Percentiles rank a stretch among this genome's conserved stretches.
Conservation (phyloP, 2,797 vertebrate species). For the Pyrocephalus nanus region DNA sequence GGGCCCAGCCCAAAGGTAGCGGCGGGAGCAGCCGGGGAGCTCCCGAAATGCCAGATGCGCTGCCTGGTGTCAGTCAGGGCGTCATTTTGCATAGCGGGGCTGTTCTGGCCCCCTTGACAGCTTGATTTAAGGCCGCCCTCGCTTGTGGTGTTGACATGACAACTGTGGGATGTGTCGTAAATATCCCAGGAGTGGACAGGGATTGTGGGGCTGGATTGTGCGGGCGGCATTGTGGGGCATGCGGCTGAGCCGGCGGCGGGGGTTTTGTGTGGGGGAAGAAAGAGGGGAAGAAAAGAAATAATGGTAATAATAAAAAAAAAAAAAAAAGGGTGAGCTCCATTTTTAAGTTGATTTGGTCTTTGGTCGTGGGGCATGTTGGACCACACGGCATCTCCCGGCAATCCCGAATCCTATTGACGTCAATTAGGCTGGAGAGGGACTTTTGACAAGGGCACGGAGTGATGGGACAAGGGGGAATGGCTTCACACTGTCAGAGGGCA, state of each 20-base stretch:
- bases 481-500: neutral
- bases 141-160: slow-evolving; percentile 77
- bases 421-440: slow-evolving; percentile 1
- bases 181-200: slow-evolving; percentile 76
- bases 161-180: slow-evolving; percentile 78
- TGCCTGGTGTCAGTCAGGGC: slow-evolving; percentile 63
- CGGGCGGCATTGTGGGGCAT: slow-evolving; percentile 71
- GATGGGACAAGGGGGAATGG: neutral
- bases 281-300: neutral
- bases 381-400: neutral
- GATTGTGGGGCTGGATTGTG: slow-evolving; percentile 76
- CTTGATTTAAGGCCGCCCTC: slow-evolving; percentile 72
- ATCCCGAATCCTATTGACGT: neutral
- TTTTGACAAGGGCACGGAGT: neutral
- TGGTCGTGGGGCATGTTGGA: neutral
- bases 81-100: slow-evolving; percentile 56
- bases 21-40: neutral
- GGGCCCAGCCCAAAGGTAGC: slow-evolving; percentile 3
- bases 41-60: slow-evolving; percentile 66
- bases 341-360: neutral
- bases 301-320: neutral
- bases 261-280: slow-evolving; percentile 44
- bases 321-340: neutral
- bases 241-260: slow-evolving; percentile 60
- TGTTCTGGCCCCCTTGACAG: slow-evolving; percentile 69